Conservation (phyloP, 2,888 invertebrate genomes). For the Polyploca ridens region DNA sequence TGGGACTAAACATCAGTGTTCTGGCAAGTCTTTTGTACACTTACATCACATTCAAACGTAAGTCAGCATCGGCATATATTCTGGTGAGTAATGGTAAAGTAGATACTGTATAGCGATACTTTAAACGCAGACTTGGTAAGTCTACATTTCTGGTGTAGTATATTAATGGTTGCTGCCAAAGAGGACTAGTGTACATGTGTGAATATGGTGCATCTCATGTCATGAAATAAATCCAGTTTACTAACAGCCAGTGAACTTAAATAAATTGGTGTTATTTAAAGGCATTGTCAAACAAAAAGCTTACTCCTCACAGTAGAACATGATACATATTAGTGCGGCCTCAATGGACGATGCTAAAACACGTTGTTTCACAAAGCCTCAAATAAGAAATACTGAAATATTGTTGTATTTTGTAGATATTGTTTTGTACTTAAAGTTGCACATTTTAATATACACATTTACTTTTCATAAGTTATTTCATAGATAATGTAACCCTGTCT, state of each 20-base stretch:
- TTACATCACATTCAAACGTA: conserved; percentile 92
- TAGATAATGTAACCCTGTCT: no score
- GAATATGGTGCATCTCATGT: conserved; percentile 8
- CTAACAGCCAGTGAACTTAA: neutral
- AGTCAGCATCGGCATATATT: conserved; percentile 68
- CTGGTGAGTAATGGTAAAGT: conserved; percentile 64
- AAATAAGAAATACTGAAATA: no score
- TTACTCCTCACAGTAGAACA: no score
- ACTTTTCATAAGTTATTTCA: no score
- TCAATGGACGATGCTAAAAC: no score
- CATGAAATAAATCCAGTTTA: neutral
- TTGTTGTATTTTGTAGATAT: no score
- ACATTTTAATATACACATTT: no score
- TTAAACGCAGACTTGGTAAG: conserved; percentile 47
- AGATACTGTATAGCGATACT: conserved; percentile 67
- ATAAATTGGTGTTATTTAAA: no score
- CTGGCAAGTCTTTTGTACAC: conserved; percentile 93
- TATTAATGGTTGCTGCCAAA: conserved; percentile 63
- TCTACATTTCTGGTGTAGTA: conserved; percentile 53
- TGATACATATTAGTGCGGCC: no score
- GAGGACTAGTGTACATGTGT: conserved; percentile 43
- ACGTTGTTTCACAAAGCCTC: no score
- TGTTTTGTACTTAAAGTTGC: no score
- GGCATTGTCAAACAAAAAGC: no score
- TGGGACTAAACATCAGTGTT: conserved; percentile 98